Conservation (phyloP, 2,888 invertebrate genomes). For the Tiphia femorata region DNA sequence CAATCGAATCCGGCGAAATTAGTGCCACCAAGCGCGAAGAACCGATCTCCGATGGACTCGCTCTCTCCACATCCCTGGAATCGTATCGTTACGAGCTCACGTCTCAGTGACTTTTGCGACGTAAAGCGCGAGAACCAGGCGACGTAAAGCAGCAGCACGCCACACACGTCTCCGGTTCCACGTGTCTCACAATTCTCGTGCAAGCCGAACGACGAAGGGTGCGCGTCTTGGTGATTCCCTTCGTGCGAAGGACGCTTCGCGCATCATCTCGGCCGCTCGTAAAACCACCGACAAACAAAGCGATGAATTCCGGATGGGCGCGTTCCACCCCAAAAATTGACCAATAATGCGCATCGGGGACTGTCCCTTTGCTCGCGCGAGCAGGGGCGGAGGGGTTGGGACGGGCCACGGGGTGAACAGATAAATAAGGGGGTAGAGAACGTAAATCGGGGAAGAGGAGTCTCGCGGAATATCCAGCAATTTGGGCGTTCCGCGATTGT, state of each 20-base stretch:
- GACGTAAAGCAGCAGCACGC: not conserved
- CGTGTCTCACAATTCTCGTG: too few species aligned
- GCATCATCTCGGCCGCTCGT: slow-evolving; percentile 22
- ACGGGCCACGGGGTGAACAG: slow-evolving; percentile 43
- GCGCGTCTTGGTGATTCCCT: not conserved
- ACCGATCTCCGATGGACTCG: too few species aligned
- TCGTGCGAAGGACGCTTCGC: not conserved
- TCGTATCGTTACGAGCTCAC: too few species aligned
- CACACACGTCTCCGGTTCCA: too few species aligned
- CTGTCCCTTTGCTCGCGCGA: slow-evolving; percentile 25
- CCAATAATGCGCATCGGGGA: slow-evolving; percentile 58
- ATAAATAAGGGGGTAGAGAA: slow-evolving; percentile 59
- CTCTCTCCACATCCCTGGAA: too few species aligned
- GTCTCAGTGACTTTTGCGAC: not conserved
- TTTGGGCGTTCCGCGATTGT: slow-evolving; percentile 65
- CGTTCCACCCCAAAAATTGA: slow-evolving; percentile 63
- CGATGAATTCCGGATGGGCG: slow-evolving; percentile 66
- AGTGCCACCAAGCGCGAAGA: too few species aligned
- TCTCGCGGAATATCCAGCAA: slow-evolving; percentile 50
- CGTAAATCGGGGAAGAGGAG: slow-evolving; percentile 32
- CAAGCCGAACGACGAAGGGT: not conserved
- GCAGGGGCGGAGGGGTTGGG: too few species aligned
- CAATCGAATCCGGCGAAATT: too few species aligned
- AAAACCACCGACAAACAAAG: slow-evolving; percentile 60
- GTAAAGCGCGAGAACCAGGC: not conserved